Percentiles rank a stretch among this genome's conserved stretches.
These are phyloP conservation scores for Andrena bucephala DNA, from an alignment of 2,888 invertebrate species.

Conservation along the genomic window DNA sequence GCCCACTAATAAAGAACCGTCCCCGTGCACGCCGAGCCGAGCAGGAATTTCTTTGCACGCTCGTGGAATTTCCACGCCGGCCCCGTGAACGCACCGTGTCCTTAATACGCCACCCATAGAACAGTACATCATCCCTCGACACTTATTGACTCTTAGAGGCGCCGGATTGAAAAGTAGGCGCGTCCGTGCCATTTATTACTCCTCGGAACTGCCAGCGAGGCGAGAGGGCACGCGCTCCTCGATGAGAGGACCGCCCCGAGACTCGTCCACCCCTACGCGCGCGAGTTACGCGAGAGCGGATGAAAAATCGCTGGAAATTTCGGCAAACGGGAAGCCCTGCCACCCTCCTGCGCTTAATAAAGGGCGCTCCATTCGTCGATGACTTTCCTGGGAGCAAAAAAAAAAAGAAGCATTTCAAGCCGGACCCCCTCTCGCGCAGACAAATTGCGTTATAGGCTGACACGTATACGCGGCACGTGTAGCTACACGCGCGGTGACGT, in stretches of 20 bases:
- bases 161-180: slow-evolving; percentile 83
- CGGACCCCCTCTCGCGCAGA: slow-evolving; percentile 35
- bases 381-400: slow-evolving; percentile 44
- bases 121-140: slow-evolving; percentile 83
- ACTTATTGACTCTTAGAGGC: slow-evolving; percentile 83
- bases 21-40: background rate
- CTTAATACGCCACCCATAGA: slow-evolving; percentile 75
- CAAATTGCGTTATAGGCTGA: slow-evolving; percentile 67
- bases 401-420: slow-evolving; percentile 53
- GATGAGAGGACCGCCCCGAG: slow-evolving; percentile 25
- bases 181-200: slow-evolving; percentile 71
- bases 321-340: slow-evolving; percentile 55
- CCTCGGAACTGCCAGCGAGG: slow-evolving; percentile 42
- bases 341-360: slow-evolving; percentile 69
- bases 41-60: slow-evolving; percentile 3
- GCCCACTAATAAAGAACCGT: background rate
- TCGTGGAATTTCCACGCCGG: background rate
- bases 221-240: slow-evolving; percentile 10
- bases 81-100: slow-evolving; percentile 39
- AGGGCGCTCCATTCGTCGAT: slow-evolving; percentile 61
- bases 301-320: slow-evolving; percentile 77
- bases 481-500: slow-evolving; percentile 39
- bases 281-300: slow-evolving; percentile 67
- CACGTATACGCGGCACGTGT: slow-evolving; percentile 33
- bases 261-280: slow-evolving; percentile 61